These are phyloP conservation scores for Leptogaster cylindrica DNA, from an alignment of 2,888 invertebrate species.

Conservation along the genomic window DNA sequence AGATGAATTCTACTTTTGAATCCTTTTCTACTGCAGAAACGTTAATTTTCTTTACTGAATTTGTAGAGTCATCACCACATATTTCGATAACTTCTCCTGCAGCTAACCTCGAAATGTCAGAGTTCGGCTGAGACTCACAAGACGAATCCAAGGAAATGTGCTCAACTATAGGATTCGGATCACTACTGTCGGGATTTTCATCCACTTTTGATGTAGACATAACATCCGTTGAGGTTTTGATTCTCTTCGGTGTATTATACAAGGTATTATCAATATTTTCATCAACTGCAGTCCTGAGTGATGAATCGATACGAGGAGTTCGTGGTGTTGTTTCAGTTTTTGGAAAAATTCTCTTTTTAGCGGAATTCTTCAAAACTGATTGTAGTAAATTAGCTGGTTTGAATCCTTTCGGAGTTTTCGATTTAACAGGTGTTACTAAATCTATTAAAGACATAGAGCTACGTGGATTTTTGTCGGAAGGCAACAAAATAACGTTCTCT, in stretches of 20 bases:
- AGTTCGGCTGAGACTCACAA: neutral
- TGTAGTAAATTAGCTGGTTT: slow-evolving; percentile 9
- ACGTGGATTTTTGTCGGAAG: too few species aligned
- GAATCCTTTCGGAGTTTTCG: slow-evolving; percentile 39
- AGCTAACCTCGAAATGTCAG: neutral
- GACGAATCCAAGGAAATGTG: neutral
- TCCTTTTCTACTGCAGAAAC: too few species aligned
- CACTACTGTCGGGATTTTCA: neutral
- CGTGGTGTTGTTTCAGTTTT: neutral
- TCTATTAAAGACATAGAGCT: slow-evolving; percentile 59
- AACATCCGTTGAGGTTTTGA: neutral
- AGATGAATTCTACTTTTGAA: too few species aligned
- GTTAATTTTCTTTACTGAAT: too few species aligned
- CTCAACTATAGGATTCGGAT: neutral
- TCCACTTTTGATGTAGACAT: neutral
- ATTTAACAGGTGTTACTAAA: slow-evolving; percentile 55
- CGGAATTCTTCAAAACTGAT: slow-evolving; percentile 20
- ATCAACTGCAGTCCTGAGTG: too few species aligned
- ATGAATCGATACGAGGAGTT: neutral
- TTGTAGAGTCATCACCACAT: neutral
- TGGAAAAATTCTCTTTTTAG: neutral
- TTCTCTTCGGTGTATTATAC: neutral
- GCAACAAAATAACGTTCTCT: too few species aligned
- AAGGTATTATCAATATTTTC: too few species aligned
- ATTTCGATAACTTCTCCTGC: slow-evolving; percentile 13